Evolutionary conservation across 2,888 invertebrate genomes (phyloP).

Genomic region (Oscheius myriophilus): DNA sequence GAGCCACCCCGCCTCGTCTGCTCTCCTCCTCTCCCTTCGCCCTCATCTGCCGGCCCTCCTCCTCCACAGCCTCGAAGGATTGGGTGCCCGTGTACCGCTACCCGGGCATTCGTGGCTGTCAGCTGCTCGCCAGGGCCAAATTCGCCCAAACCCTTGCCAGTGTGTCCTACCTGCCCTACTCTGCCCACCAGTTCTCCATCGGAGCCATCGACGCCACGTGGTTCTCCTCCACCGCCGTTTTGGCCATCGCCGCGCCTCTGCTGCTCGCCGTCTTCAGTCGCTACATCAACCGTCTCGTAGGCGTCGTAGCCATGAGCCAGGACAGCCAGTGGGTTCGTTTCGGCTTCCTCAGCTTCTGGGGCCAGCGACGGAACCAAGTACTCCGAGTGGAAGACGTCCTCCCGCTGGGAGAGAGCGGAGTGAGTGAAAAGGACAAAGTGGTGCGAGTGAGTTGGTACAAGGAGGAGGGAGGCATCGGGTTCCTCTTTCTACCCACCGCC

Average conservation of each 20-base stretch:
- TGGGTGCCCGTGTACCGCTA: slow-evolving; percentile 59
- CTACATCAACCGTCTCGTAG: slow-evolving; percentile 56
- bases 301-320: slow-evolving; percentile 55
- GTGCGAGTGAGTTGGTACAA: slow-evolving; percentile 40
- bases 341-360: slow-evolving; percentile 57
- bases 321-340: slow-evolving; percentile 46
- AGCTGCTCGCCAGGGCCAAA: slow-evolving; percentile 52
- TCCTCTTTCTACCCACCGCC: slow-evolving; percentile 40
- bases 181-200: slow-evolving; percentile 28
- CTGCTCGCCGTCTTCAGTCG: slow-evolving; percentile 50
- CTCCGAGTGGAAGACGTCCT: slow-evolving; percentile 36
- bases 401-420: slow-evolving; percentile 33
- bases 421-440: slow-evolving; percentile 27
- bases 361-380: slow-evolving; percentile 41
- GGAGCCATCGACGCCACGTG: slow-evolving; percentile 29
- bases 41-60: too few relatives aligned
- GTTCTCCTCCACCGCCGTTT: slow-evolving; percentile 31
- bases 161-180: slow-evolving; percentile 51
- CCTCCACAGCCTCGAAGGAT: too few relatives aligned
- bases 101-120: slow-evolving; percentile 42
- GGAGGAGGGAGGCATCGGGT: slow-evolving; percentile 18
- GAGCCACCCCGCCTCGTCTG: too few relatives aligned
- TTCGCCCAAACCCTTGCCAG: slow-evolving; percentile 56
- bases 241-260: slow-evolving; percentile 50
- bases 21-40: too few relatives aligned